A percentile compares a stretch with the other conserved stretches of the same genome.
Evolutionary conservation across 2,888 invertebrate species (phyloP).

Genomic region (Drosophila mettleri): DNA sequence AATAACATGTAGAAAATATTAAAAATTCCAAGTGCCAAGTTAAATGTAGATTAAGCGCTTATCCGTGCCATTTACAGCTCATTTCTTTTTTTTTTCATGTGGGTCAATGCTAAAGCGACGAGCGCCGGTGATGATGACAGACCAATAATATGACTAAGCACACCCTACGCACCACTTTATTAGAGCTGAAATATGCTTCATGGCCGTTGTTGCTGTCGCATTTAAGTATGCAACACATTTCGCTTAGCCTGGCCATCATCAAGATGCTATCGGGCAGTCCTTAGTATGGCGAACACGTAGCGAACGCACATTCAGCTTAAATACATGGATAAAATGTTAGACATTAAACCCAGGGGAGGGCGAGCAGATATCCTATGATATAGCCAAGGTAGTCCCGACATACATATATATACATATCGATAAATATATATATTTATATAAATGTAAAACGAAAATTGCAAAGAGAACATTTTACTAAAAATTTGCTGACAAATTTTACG

Average conservation of each 20-base stretch:
- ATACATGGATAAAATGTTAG: conserved; percentile 74
- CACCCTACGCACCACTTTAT: conserved; percentile 66
- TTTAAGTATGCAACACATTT: conserved; percentile 62
- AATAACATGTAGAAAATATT: background rate
- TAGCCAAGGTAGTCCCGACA: conserved; percentile 12
- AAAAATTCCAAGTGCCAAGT: too few species aligned
- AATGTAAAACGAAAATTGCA: conserved; percentile 11
- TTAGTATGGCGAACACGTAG: conserved; percentile 71
- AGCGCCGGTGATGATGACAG: conserved; percentile 32
- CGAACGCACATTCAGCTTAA: conserved; percentile 69
- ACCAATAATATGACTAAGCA: conserved; percentile 50
- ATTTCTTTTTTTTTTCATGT: conserved; percentile 15
- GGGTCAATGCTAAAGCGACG: conserved; percentile 23
- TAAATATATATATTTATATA: background rate
- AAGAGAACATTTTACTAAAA: conserved; percentile 20
- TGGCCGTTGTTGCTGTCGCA: conserved; percentile 52
- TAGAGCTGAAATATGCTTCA: conserved; percentile 65
- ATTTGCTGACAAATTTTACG: conserved; percentile 56
- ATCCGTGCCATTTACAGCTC: conserved; percentile 14
- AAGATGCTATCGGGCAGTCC: conserved; percentile 47
- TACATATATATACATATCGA: background rate
- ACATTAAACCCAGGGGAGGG: conserved; percentile 58
- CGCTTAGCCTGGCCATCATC: conserved; percentile 37
- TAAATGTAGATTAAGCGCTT: conserved; percentile 6
- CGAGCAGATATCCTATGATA: conserved; percentile 35